Evolutionary conservation across 2,888 invertebrate species (phyloP).

Genomic region (Norana najaformis): DNA sequence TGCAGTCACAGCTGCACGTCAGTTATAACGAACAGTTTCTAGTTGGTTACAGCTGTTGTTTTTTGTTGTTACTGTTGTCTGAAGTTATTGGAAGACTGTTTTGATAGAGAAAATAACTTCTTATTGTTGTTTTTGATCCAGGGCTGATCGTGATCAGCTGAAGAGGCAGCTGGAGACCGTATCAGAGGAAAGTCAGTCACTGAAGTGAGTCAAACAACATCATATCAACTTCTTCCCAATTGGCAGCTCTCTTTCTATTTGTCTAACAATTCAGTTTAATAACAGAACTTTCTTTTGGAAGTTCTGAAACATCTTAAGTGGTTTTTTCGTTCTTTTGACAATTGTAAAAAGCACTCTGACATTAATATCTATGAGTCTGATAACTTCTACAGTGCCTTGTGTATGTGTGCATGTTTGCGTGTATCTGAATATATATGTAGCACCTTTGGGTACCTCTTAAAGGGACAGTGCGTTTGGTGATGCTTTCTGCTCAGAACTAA

Average conservation of each 20-base stretch:
- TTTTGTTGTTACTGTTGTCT: too few species aligned
- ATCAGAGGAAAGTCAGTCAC: slow-evolving; percentile 34
- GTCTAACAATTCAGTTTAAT: background rate
- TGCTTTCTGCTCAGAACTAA: too few species aligned
- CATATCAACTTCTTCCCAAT: background rate
- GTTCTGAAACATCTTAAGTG: too few species aligned
- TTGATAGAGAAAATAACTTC: too few species aligned
- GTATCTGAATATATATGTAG: too few species aligned
- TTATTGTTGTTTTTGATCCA: slow-evolving; percentile 22
- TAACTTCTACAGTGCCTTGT: background rate
- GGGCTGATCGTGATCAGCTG: slow-evolving; percentile 39
- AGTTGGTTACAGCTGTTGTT: too few species aligned
- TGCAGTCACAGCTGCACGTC: too few species aligned
- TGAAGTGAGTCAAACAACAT: slow-evolving; percentile 23
- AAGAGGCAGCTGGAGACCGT: slow-evolving; percentile 31
- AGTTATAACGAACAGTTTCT: background rate
- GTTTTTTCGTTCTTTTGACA: background rate
- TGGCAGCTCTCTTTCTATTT: too few species aligned
- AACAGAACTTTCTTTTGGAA: background rate
- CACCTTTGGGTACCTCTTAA: background rate
- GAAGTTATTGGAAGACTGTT: too few species aligned
- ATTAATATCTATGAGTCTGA: background rate
- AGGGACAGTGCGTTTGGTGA: too few species aligned
- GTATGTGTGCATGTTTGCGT: background rate
- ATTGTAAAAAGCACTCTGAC: background rate